Base-by-base conservation (phyloP, 1,140 invertebrate species). In the Nephila pilipes region DNA sequence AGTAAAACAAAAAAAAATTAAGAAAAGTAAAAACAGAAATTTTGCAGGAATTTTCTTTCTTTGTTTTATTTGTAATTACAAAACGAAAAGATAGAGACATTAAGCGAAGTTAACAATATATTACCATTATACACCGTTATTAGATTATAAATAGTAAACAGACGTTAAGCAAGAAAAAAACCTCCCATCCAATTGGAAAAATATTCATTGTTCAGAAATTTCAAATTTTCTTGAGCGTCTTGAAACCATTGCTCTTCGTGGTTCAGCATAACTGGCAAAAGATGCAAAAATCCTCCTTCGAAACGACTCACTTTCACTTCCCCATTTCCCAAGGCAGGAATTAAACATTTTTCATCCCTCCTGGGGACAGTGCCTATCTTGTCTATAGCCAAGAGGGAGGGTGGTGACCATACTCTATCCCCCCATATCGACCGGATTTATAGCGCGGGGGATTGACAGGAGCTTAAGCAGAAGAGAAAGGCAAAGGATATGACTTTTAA, bases 401-500 rank as follows among this genome's bases (percentile, higher is more conserved):
- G 32, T 29, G 65, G 18, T 36, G 69, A 36, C 69, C 69, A 75
- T 18, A 1, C 25, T 6, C 12, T 25, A 1, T 14, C 69, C 69
- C 16, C 14, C 69, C 5, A 29, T 32, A 75, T 75, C 69, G 69
- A 75, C 69, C 69, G 69, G 69, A 75, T 75, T 75, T 75, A 75
- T 75, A 75, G 69, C 29, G 29, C 69, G 69, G 69, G 46, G 29
- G 69, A 75, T 75, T 75, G 69, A 75, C 29, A 75, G 29, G 69
- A 36, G 25, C 69, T 75, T 75, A 75, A 75, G 25, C 69, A 75
- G 29, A 75, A 75, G 69, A 75, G 69, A 75, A 75, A 75, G 25
- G 63, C 63, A 65, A 65, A 25, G 69, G 69, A 75, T 75, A 75
- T 75, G 69, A 75, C 69, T 75, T 75, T 75, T 75, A 75, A 75